These are phyloP conservation scores for Sarotherodon lohbergeri DNA, from an alignment of 2,113 vertebrate species.

Conservation along the genomic window DNA sequence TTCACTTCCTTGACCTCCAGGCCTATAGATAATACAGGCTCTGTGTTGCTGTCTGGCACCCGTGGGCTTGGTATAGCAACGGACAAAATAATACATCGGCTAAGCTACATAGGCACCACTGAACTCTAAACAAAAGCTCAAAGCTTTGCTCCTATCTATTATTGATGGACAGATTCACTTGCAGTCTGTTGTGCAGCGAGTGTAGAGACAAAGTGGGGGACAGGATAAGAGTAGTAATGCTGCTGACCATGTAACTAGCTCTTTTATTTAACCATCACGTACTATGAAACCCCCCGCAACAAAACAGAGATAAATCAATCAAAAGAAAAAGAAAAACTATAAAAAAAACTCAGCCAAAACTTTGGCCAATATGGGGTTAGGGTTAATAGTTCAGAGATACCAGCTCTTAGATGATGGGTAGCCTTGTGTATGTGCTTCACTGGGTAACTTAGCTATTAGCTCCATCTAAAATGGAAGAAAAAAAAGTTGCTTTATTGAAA, in stretches of 20 bases:
- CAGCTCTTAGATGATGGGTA: neutral
- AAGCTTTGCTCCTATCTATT: conserved; percentile 36
- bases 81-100: conserved; percentile 28
- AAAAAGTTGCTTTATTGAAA: neutral
- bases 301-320: neutral
- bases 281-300: neutral
- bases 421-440: neutral
- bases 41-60: neutral
- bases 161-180: conserved; percentile 42
- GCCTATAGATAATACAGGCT: neutral
- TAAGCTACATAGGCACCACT: conserved; percentile 2
- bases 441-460: neutral
- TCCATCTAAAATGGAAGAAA: rapidly evolving
- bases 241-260: neutral
- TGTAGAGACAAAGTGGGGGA: neutral
- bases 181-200: conserved; percentile 15
- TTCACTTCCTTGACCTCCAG: conserved; percentile 16
- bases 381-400: neutral
- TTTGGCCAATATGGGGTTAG: neutral
- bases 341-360: neutral
- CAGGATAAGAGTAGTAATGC: neutral
- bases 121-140: conserved; percentile 48
- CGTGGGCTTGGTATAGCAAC: neutral
- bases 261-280: neutral
- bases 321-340: neutral